Conservation (phyloP, 1,140 invertebrate species). For the Cyrtorhinus lividipennis region DNA sequence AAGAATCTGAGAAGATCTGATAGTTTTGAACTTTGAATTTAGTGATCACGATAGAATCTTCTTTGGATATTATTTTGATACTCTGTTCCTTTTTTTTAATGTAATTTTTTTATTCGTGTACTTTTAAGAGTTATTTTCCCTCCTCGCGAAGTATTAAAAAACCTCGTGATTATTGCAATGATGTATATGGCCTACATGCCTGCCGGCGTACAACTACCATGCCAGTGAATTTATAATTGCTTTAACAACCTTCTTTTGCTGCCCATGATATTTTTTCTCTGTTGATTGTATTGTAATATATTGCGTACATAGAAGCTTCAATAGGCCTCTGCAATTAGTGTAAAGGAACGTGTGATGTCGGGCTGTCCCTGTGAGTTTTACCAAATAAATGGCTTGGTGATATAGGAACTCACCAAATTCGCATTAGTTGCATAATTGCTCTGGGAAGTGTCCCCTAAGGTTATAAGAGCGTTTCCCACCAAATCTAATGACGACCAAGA, state of each 20-base stretch:
- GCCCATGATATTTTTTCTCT: neutral
- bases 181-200: neutral
- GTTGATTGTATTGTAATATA: neutral
- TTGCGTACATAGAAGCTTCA: neutral
- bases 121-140: neutral
- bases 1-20: neutral
- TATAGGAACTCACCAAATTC: too few species aligned
- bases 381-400: too few species aligned
- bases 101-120: neutral
- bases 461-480: too few species aligned
- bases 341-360: too few species aligned
- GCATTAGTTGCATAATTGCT: too few species aligned
- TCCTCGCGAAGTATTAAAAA: neutral
- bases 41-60: neutral
- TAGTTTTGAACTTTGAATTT: neutral
- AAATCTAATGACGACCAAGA: too few species aligned
- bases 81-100: slow-evolving; percentile 5
- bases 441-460: too few species aligned
- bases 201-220: neutral
- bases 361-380: too few species aligned
- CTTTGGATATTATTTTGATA: neutral
- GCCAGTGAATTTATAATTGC: neutral
- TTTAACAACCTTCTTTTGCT: neutral
- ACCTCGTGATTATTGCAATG: neutral
- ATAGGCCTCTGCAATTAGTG: too few species aligned